Conservation (phyloP, 2,888 invertebrate species). For the Cataglyphis livida region DNA sequence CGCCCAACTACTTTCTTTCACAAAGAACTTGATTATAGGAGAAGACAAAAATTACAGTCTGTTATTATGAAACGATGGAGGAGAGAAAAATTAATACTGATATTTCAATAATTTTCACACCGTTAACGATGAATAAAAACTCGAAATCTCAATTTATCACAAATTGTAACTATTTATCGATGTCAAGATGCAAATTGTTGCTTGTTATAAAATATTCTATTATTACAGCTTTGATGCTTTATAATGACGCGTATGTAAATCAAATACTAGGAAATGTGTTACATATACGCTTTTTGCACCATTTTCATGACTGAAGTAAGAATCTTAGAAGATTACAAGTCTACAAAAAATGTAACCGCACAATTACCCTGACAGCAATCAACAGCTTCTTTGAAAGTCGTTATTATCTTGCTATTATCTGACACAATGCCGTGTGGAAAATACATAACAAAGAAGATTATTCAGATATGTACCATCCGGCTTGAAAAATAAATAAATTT, state of each 20-base stretch:
- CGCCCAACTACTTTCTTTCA: slow-evolving; percentile 28
- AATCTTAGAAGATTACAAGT: not conserved
- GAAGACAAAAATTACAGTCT: slow-evolving; percentile 25
- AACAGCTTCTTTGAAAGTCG: slow-evolving; percentile 14
- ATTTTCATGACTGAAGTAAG: not conserved
- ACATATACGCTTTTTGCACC: not conserved
- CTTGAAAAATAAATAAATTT: not conserved
- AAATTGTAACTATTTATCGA: slow-evolving; percentile 1
- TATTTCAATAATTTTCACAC: not conserved
- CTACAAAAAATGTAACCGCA: not conserved
- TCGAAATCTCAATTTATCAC: not conserved
- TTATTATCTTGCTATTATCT: not conserved
- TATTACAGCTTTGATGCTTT: not conserved
- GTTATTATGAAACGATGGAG: not conserved
- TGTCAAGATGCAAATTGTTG: not conserved
- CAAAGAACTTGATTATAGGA: slow-evolving; percentile 4
- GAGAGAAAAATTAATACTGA: slow-evolving; percentile 12
- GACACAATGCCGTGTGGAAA: not conserved
- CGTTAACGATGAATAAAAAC: not conserved
- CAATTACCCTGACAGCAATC: slow-evolving; percentile 21
- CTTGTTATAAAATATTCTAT: not conserved
- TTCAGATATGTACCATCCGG: too few species aligned
- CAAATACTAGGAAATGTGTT: not conserved
- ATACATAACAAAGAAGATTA: not conserved
- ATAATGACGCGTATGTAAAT: not conserved